Conservation (phyloP, 2,888 invertebrate genomes). For the Xanthorhoe designata region DNA sequence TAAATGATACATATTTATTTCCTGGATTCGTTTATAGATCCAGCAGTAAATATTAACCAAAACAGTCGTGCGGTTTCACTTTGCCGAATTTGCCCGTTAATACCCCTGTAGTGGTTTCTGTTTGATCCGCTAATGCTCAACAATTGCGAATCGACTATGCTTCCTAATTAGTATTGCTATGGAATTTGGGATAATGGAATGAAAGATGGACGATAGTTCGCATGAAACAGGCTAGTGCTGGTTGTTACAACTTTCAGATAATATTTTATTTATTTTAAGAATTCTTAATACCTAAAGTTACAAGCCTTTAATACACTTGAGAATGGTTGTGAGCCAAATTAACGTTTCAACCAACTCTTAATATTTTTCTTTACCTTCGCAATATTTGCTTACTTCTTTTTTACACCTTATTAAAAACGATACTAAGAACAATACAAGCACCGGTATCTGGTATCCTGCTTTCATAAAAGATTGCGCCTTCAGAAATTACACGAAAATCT, state of each 20-base stretch:
- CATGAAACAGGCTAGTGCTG: neutral
- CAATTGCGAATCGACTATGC: constrained; percentile 70
- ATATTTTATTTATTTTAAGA: too few relatives aligned
- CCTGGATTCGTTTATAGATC: neutral
- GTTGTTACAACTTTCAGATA: neutral
- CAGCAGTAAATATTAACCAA: constrained; percentile 14
- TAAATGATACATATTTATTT: too few relatives aligned
- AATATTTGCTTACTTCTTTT: too few relatives aligned
- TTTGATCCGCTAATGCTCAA: constrained; percentile 70
- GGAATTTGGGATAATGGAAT: constrained; percentile 52
- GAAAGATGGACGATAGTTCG: constrained; percentile 26
- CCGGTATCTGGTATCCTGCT: too few relatives aligned
- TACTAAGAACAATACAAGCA: too few relatives aligned
- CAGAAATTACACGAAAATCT: constrained; percentile 33
- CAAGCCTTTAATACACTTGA: too few relatives aligned
- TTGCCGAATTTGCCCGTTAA: constrained; percentile 54
- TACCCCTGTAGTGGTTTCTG: constrained; percentile 55
- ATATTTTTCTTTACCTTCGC: too few relatives aligned
- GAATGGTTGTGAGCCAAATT: too few relatives aligned
- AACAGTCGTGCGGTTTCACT: constrained; percentile 28
- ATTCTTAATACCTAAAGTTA: too few relatives aligned
- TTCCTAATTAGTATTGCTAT: constrained; percentile 6
- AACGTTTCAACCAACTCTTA: too few relatives aligned
- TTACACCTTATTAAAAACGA: too few relatives aligned
- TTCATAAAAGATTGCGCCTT: constrained; percentile 6